Conservation (phyloP, 35 echinoderm and acorn worm genomes). For the Nesometra sesokonis region DNA sequence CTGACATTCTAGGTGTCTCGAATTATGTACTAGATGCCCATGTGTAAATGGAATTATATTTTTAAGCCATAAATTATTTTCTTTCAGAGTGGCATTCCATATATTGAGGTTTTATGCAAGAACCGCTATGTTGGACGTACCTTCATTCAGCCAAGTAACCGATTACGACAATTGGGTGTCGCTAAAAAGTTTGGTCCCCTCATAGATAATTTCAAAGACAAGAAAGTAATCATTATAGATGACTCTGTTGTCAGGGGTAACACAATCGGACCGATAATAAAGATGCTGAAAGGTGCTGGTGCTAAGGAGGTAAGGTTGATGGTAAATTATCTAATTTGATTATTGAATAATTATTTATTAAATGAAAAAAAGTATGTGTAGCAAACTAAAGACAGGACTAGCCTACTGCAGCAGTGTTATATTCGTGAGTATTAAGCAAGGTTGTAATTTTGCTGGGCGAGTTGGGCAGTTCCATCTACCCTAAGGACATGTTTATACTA, state of each 20-base stretch:
- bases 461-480: no score
- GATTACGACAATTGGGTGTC: conserved; percentile 82
- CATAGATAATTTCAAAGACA: conserved; percentile 78
- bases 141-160: conserved; percentile 87
- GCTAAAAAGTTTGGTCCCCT: conserved; percentile 97
- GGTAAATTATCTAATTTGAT: no score
- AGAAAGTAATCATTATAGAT: conserved; percentile 80
- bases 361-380: no score
- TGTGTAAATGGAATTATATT: not conserved
- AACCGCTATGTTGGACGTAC: conserved; percentile 97
- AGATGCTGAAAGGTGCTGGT: conserved; percentile 62
- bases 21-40: no score
- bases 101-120: conserved; percentile 86
- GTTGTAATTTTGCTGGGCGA: no score
- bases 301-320: conserved; percentile 73
- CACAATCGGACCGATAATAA: conserved; percentile 89
- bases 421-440: no score
- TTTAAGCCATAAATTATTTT: not conserved
- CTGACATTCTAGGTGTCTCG: no score
- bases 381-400: no score
- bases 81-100: conserved; percentile 81
- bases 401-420: no score
- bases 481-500: no score
- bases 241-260: conserved; percentile 97
- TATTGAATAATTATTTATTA: no score